phyloP scores from a whole-genome alignment of 2,797 vertebrate species.

The Serranus cabrilla region DNA sequence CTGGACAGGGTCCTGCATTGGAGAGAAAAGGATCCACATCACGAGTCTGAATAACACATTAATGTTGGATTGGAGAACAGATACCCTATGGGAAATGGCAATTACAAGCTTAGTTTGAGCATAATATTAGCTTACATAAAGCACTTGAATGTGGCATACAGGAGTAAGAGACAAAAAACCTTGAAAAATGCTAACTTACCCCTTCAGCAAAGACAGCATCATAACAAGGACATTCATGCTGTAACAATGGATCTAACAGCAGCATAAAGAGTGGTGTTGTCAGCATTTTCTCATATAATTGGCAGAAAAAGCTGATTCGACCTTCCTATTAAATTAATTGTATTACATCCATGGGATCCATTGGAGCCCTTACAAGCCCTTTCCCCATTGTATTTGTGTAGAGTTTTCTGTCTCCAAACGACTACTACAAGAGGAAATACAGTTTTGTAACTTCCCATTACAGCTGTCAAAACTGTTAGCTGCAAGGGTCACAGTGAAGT shows the following conservation, averaged over 20 bases:
- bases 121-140: neutral
- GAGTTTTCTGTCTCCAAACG: neutral
- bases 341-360: neutral
- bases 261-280: neutral
- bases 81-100: neutral
- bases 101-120: neutral
- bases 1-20: slow-evolving; percentile 91
- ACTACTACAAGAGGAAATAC: neutral
- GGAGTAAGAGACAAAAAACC: neutral
- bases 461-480: neutral
- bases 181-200: neutral
- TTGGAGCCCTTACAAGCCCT: too few relatives aligned
- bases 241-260: neutral
- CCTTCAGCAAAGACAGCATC: neutral
- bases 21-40: neutral
- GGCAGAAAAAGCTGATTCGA: neutral
- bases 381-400: neutral
- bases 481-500: neutral
- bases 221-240: neutral
- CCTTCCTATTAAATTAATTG: neutral
- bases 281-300: neutral
- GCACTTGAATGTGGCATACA: neutral
- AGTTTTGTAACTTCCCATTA: neutral
- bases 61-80: neutral
- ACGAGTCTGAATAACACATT: neutral